Base-by-base conservation (phyloP, 2,113 vertebrate genomes). In the Pungitius pungitius region DNA sequence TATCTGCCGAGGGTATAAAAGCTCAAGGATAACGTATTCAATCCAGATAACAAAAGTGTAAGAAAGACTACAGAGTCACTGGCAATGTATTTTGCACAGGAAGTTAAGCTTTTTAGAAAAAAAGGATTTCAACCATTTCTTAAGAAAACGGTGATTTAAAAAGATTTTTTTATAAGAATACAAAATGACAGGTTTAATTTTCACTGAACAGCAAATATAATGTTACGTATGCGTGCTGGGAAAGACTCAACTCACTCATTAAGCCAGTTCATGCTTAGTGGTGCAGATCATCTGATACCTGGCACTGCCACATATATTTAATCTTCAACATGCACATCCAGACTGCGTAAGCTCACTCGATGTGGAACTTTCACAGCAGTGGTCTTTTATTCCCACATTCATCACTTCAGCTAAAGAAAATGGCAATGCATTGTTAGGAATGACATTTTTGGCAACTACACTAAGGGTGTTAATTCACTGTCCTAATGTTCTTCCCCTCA, bases 21-120 rank as follows among this genome's bases (percentile, higher is more conserved):
- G 82, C 83, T 93, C 90, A 93, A 92, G 92, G 91, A 88, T 79
- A 77, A 84, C 60, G 54, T 74, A 81, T 84, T 87, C 73, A 85
- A 74, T 78, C 72, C 71, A 52, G 68, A 87, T 78, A 77, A 80
- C 57, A 78, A 70, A 83, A 75, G 81, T 55, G 59, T 58, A 75
- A 81, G 73, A 81, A 73, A 82, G 67, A 62, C 54, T 75, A 63
- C 62, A 57, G 61, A 73, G 18, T 47, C 49, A 66, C 73, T 82
- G 62, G 63, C 80, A 68, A 75, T 58, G 76, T 77, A 37, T 68
- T 73, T 54, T 65, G 58, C 70, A 30, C 43, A 74, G 33, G 69
- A 78, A 63, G 62, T 69, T 9, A 20, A 40, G 56, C 39, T 24
- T 76, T 64, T 42, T 55, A 65, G 22, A 66, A 26, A 9, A 22